These are phyloP conservation scores for Drosophila pseudoananassae DNA, from an alignment of 1,140 invertebrate species.

Conservation along the genomic window DNA sequence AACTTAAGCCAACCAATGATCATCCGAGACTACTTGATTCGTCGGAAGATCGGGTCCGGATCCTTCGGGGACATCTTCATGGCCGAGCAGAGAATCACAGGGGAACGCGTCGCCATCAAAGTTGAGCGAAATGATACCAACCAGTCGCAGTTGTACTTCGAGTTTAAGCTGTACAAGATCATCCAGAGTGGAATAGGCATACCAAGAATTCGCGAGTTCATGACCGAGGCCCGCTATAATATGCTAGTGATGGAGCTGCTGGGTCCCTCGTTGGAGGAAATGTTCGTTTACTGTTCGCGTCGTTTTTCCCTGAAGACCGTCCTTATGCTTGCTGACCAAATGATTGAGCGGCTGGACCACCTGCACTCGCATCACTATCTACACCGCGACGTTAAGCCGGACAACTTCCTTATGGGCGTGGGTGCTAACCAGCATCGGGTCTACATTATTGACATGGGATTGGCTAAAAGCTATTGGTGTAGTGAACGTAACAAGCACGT, in stretches of 20 bases:
- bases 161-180: constrained; percentile 94
- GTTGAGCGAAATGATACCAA: constrained; percentile 93
- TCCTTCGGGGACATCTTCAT: constrained; percentile 99
- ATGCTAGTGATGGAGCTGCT: constrained; percentile 97
- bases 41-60: constrained; percentile 87
- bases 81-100: constrained; percentile 95
- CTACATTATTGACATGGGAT: constrained; percentile 98
- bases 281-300: constrained; percentile 96
- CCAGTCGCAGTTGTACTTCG: constrained; percentile 97
- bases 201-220: constrained; percentile 95
- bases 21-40: not conserved
- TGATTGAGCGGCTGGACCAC: constrained; percentile 94
- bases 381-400: constrained; percentile 97
- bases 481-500: constrained; percentile 93
- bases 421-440: constrained; percentile 95
- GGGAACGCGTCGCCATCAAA: constrained; percentile 98
- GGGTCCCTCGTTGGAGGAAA: constrained; percentile 96
- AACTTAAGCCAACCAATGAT: not conserved
- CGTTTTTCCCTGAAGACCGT: constrained; percentile 98
- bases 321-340: constrained; percentile 97
- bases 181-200: constrained; percentile 95
- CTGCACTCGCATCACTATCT: constrained; percentile 97
- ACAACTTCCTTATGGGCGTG: constrained; percentile 99
- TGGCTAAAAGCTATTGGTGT: constrained; percentile 96
- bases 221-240: constrained; percentile 92